phyloP scores from a whole-genome alignment of 2,888 invertebrate species.

The Stomorhina lunata region DNA sequence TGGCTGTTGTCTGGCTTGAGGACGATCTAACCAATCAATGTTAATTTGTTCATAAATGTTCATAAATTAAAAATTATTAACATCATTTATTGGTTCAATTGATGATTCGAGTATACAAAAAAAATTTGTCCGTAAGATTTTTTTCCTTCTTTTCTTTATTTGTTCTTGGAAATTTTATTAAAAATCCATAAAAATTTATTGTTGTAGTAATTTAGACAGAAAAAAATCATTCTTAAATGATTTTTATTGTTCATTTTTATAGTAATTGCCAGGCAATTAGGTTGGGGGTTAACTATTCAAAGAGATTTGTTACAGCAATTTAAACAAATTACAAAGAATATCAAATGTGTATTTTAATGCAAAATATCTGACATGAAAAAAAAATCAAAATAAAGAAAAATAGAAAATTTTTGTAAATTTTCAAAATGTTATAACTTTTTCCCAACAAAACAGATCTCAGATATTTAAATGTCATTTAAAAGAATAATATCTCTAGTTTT shows the following conservation, averaged over 20 bases:
- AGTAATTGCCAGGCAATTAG: constrained; percentile 32
- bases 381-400: too few relatives aligned
- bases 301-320: constrained; percentile 6
- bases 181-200: constrained; percentile 28
- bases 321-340: not conserved
- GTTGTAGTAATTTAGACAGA: not conserved
- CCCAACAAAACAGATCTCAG: too few relatives aligned
- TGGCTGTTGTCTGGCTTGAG: not conserved
- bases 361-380: not conserved
- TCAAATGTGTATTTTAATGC: not conserved
- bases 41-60: constrained; percentile 49
- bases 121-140: constrained; percentile 3
- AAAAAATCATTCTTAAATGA: constrained; percentile 36
- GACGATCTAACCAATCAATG: constrained; percentile 25
- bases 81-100: constrained; percentile 49
- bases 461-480: too few relatives aligned
- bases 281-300: constrained; percentile 20
- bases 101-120: constrained; percentile 35
- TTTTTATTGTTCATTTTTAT: constrained; percentile 38
- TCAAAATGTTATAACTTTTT: too few relatives aligned
- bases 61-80: constrained; percentile 54
- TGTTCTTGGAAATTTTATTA: constrained; percentile 44
- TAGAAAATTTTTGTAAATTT: too few relatives aligned
- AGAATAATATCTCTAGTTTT: too few relatives aligned
- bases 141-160: not conserved